A percentile compares a stretch with the other conserved stretches of the same genome.
Evolutionary conservation across 2,113 vertebrate species (phyloP).

Genomic region (Macrotis lagotis): DNA sequence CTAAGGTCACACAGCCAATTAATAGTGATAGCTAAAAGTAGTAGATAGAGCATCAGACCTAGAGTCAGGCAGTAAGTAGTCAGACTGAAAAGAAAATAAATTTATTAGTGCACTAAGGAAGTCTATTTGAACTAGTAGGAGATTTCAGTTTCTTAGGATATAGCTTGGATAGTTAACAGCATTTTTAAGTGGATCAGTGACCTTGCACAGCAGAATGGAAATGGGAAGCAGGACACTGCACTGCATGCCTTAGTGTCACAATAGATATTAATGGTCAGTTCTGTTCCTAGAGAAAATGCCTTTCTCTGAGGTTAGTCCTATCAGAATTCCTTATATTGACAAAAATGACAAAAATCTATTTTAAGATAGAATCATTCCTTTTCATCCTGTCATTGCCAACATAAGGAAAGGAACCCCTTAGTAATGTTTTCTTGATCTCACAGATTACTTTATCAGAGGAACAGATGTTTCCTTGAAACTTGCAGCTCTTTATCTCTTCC

Average conservation of each 20-base stretch:
- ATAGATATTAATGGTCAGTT: background rate
- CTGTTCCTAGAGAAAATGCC: background rate
- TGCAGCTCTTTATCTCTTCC: background rate
- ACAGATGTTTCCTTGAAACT: background rate
- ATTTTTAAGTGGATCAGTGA: background rate
- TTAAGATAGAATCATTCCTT: background rate
- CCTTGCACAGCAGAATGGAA: background rate
- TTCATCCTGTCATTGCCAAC: background rate
- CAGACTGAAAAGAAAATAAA: background rate
- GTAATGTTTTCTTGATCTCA: background rate
- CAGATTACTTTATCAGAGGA: background rate
- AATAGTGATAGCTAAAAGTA: background rate
- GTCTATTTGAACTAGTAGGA: background rate
- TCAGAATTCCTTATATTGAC: background rate
- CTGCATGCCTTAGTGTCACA: background rate
- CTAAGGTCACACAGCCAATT: background rate
- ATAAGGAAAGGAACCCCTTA: background rate
- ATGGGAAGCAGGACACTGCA: background rate
- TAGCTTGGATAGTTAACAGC: background rate
- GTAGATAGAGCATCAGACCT: background rate
- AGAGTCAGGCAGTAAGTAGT: background rate
- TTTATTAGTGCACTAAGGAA: background rate
- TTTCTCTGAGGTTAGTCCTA: background rate
- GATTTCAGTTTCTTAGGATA: background rate
- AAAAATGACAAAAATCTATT: background rate